Percentiles rank a stretch among this genome's conserved stretches.
Evolutionary conservation across 2,888 invertebrate genomes (phyloP).

Genomic region (Cephus spinipes): DNA sequence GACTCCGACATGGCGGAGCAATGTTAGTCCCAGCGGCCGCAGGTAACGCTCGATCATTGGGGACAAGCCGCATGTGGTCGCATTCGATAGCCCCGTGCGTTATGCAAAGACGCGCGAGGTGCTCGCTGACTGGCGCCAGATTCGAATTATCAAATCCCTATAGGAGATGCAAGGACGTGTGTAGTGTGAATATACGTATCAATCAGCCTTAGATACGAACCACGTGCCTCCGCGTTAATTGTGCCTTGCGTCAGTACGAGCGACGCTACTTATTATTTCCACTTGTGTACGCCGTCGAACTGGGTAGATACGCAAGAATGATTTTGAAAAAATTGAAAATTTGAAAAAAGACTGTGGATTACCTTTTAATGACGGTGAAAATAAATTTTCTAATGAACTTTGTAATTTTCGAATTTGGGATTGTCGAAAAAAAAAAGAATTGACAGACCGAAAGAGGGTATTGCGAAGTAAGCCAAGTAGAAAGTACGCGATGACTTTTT

Average conservation of each 20-base stretch:
- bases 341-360: too few species aligned
- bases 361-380: too few species aligned
- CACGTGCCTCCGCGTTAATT: not conserved
- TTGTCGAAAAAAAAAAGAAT: too few species aligned
- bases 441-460: not conserved
- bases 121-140: not conserved
- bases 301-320: fast-evolving
- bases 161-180: not conserved
- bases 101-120: not conserved
- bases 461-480: not conserved
- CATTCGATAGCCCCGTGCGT: not conserved
- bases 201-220: too few species aligned
- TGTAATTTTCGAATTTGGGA: too few species aligned
- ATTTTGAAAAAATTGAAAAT: too few species aligned
- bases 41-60: not conserved
- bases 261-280: too few species aligned
- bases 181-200: too few species aligned
- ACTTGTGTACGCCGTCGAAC: too few species aligned
- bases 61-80: not conserved
- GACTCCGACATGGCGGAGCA: not conserved
- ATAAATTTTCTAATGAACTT: too few species aligned
- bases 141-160: not conserved
- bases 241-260: not conserved
- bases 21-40: not conserved
- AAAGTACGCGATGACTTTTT: not conserved